Base-by-base conservation (phyloP, 2,888 invertebrate species). In the Cephus pygmeus region DNA sequence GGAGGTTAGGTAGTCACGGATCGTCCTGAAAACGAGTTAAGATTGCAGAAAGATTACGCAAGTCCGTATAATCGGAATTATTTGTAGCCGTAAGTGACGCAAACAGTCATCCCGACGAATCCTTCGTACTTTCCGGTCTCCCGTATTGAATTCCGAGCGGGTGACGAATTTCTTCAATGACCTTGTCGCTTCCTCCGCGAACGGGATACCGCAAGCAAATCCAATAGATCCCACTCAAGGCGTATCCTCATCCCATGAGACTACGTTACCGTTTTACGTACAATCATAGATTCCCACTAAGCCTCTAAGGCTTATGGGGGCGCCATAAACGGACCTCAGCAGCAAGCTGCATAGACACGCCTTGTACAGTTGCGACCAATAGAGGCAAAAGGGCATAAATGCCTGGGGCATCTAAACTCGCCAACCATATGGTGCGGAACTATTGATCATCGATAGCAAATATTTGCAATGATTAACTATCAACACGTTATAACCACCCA, bases 381-480 rank as follows among this genome's bases (percentile, higher is more conserved):
- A 56, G 56, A 56, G 23, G 56, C 56, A 56, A 34, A 34, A 71
- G 30, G 71, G 71, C 71, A 71, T 31, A 71, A 30, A 71, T 11
- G 71, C 71, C 71, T n/a, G 23, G 15, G 30, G 71, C 71, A 56
- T 56, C 40, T 15, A 6, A 15, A 23, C 40, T 31, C 71, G 12
- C 30, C 71, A 34, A 71, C 31, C 73, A 73, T 36, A 79, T 75
- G 73, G 40, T 69, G 75, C 12, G 56, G 56, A 9, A 56, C 56
- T 56, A 56, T 23, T 56, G 76, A 79, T 80, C 79, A n/a, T 3
- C 73, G 36, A 77, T 80, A 77, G 77, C 73, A 79, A 76, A 30
- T 73, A 77, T 79, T 77, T 77, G 79, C 75, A 68, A 79, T 80
- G 79, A 80, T 80, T 77, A 73, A 75, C 73, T 77, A 33, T 30